Conservation (phyloP, 2,797 vertebrate species). For the Danio kyathit region DNA sequence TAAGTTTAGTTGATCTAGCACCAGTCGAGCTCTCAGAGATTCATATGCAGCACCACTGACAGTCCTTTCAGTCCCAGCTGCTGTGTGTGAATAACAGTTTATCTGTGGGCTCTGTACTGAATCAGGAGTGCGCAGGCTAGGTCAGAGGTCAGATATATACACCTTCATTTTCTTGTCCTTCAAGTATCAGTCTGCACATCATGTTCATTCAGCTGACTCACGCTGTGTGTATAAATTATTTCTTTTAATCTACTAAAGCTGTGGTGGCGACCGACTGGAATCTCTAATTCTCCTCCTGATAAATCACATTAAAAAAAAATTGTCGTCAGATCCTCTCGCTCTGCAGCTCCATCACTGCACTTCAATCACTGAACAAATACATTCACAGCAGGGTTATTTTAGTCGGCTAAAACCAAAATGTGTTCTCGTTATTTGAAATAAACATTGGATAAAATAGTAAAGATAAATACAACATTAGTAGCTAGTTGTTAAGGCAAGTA, state of each 20-base stretch:
- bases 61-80: background rate
- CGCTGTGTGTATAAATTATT: slow-evolving; percentile 53
- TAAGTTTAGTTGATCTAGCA: background rate
- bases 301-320: slow-evolving; percentile 38
- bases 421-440: too few species aligned
- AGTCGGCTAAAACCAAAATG: too few species aligned
- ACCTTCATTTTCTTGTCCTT: slow-evolving; percentile 26
- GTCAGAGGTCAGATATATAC: slow-evolving; percentile 4
- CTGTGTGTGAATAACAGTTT: too few species aligned
- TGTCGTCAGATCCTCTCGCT: too few species aligned
- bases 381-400: too few species aligned
- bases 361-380: too few species aligned
- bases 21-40: background rate
- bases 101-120: too few species aligned
- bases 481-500: too few species aligned
- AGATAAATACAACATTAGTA: too few species aligned
- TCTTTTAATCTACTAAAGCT: slow-evolving; percentile 62
- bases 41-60: background rate
- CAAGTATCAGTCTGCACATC: slow-evolving; percentile 19
- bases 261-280: slow-evolving; percentile 59
- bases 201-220: slow-evolving; percentile 52
- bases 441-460: too few species aligned
- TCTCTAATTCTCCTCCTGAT: slow-evolving; percentile 55
- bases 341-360: too few species aligned
- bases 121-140: background rate